Conservation (phyloP, 2,113 vertebrate species). For the Pogonocichla stellata region DNA sequence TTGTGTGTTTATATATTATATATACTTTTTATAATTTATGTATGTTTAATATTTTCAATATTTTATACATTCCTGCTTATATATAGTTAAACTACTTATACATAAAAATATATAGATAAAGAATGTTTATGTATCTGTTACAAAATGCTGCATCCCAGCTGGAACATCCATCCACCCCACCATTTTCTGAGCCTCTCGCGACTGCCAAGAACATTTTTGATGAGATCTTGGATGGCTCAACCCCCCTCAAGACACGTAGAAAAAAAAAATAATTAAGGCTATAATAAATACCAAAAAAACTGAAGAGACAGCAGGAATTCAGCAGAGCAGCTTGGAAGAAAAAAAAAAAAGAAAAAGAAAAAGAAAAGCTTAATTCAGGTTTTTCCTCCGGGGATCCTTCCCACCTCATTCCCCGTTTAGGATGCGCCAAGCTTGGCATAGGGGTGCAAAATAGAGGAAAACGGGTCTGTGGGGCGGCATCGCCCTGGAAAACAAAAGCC, state of each 20-base stretch:
- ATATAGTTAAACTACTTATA: neutral
- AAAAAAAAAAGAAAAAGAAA: neutral
- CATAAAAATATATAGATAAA: neutral
- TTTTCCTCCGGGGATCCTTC: neutral
- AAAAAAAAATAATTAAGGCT: neutral
- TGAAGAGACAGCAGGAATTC: neutral
- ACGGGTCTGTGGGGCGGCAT: fast-evolving
- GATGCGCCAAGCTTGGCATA: neutral
- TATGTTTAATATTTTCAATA: neutral
- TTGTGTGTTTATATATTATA: neutral
- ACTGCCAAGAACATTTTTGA: slow-evolving; percentile 26
- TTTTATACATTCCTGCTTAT: neutral
- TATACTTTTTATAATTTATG: neutral
- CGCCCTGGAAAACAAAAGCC: neutral
- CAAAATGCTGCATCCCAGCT: neutral
- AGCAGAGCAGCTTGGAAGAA: neutral
- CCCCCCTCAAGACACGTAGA: neutral
- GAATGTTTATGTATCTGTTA: neutral
- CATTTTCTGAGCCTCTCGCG: neutral
- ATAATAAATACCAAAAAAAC: neutral
- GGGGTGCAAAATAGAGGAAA: neutral
- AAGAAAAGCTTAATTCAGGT: neutral
- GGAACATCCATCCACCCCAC: neutral
- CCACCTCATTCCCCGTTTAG: neutral
- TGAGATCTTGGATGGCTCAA: neutral